Base-by-base conservation (phyloP, 2,888 invertebrate species). In the Amiota minor region DNA sequence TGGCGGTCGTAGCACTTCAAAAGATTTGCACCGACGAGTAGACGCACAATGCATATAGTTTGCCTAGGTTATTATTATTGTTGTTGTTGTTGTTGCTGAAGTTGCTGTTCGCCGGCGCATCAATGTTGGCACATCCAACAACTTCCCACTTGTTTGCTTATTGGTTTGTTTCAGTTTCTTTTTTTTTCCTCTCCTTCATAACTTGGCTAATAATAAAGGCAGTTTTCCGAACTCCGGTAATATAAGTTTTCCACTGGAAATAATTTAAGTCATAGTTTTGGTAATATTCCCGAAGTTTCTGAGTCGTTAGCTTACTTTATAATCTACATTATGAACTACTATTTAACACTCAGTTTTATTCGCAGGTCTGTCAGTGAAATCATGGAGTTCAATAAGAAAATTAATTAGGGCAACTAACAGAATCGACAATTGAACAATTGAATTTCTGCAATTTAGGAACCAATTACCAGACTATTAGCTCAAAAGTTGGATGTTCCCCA, bases 61-160 rank as follows among this genome's bases (percentile, higher is more conserved):
- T 11, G 50, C 61, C 20, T 75, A 74, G 81, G 50, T 68, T 68
- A n/a, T 50, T 68, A 18, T 23, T 53, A 35, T 68, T 68, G 14
- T 68, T 68, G 68, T 53, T 18, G 18, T 9, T 68, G 47, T 47
- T 59, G 74, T 72, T 64, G 70, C 50, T 70, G 75, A 64, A 72
- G 68, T 70, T 74, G 64, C 71, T 47, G 75, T 74, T 74, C 72
- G 73, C 77, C 77, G 72, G 67, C 75, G 4, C 64, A 67, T 70
- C 69, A 69, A 70, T 72, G 55, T 77, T 71, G 67, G 74, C 68
- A 61, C 45, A 67, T 71, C 68, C 65, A 74, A 59, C 73, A 71
- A 85, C 86, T 85, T 84, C 83, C 86, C 86, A 84, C 83, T 84
- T 84, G 83, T 81, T 83, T 82, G 79, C 12, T 68, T 74, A 75